These are phyloP conservation scores for Heliconius hewitsoni DNA, from an alignment of 1,140 invertebrate species.

Conservation along the genomic window DNA sequence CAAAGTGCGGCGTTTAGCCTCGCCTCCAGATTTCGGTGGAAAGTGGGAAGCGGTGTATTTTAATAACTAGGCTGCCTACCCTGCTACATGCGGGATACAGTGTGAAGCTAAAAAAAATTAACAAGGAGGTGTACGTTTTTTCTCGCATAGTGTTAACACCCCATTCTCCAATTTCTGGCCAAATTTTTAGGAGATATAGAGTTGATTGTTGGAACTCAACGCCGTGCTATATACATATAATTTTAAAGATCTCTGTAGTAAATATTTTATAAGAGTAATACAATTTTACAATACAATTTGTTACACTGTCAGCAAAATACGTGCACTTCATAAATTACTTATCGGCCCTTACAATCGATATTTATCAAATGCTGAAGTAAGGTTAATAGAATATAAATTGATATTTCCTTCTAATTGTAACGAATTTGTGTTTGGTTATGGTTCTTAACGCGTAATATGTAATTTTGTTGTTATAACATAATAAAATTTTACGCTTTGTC, in stretches of 20 bases:
- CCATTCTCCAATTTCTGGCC: too few species aligned
- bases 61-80: too few species aligned
- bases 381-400: background rate
- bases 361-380: constrained; percentile 10
- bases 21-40: too few species aligned
- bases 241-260: background rate
- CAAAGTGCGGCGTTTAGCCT: too few species aligned
- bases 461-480: background rate
- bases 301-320: background rate
- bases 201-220: too few species aligned
- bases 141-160: too few species aligned
- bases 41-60: too few species aligned
- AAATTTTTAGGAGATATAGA: too few species aligned
- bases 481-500: background rate
- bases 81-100: too few species aligned
- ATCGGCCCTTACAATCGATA: constrained; percentile 1
- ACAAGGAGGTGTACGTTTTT: too few species aligned
- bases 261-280: background rate
- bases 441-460: background rate
- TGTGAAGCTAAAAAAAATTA: too few species aligned
- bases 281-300: background rate
- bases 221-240: too few species aligned
- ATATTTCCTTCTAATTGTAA: background rate
- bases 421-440: background rate
- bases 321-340: constrained; percentile 19